Percentiles rank a stretch among this genome's conserved stretches.
phyloP scores from a whole-genome alignment of 1,140 invertebrate genomes.

The Pogonognathellus flavescens region DNA sequence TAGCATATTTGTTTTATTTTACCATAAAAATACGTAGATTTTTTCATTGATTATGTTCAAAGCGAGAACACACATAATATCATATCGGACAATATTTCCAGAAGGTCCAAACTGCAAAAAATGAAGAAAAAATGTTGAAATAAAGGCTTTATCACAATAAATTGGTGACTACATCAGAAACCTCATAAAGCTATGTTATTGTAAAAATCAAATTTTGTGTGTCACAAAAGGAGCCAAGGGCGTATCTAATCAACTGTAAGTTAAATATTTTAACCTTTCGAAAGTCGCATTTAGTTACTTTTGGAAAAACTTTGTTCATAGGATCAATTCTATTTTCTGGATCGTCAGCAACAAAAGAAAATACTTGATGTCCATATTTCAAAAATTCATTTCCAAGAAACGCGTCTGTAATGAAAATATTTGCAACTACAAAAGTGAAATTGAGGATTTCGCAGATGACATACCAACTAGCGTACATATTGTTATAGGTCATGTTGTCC shows the following conservation, averaged over 20 bases:
- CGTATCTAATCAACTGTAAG: too few species aligned
- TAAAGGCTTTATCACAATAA: too few species aligned
- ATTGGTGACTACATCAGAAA: too few species aligned
- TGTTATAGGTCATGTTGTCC: constrained; percentile 41
- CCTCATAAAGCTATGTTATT: too few species aligned
- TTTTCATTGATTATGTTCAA: constrained; percentile 95
- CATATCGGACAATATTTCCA: constrained; percentile 72
- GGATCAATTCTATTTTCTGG: constrained; percentile 75
- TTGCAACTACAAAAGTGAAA: constrained; percentile 75
- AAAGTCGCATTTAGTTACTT: constrained; percentile 92
- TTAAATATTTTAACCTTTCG: constrained; percentile 74
- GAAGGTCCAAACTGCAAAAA: constrained; percentile 90
- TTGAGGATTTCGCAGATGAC: constrained; percentile 82
- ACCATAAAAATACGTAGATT: constrained; percentile 68
- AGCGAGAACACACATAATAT: constrained; percentile 87
- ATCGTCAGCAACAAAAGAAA: constrained; percentile 85
- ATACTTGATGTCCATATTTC: constrained; percentile 86
- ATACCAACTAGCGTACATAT: constrained; percentile 71
- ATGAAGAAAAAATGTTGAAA: background rate
- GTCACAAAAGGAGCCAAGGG: too few species aligned
- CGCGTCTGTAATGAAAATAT: constrained; percentile 85
- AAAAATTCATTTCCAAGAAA: constrained; percentile 90
- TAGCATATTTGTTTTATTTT: too few species aligned
- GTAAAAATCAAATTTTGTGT: too few species aligned
- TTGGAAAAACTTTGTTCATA: constrained; percentile 75